Conservation (phyloP, 2,797 vertebrate genomes). For the Esox lucius region DNA sequence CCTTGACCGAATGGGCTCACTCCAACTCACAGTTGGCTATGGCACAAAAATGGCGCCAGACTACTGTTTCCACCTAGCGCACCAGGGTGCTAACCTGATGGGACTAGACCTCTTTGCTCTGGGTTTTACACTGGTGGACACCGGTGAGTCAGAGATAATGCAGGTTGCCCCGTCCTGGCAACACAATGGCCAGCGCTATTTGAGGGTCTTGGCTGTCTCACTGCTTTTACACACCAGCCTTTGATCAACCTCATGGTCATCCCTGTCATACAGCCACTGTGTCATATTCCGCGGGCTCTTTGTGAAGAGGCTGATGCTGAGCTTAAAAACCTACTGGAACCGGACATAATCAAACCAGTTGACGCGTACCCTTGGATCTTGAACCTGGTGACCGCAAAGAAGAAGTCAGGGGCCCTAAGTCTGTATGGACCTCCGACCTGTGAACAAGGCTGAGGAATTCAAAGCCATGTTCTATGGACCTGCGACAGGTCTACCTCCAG, state of each 20-base stretch:
- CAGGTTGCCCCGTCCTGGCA: constrained; percentile 14
- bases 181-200: constrained; percentile 16
- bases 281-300: constrained; percentile 2
- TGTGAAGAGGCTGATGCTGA: constrained; percentile 2
- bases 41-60: too few species aligned
- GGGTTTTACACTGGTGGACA: too few species aligned
- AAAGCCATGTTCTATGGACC: constrained; percentile 11
- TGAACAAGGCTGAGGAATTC: constrained; percentile 26
- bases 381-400: constrained; percentile 15
- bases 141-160: constrained; percentile 7
- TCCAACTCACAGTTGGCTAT: too few species aligned
- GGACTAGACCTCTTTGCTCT: too few species aligned
- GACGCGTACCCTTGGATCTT: constrained; percentile 18
- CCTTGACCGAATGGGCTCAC: too few species aligned
- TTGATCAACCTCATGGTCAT: neutral
- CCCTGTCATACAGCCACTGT: constrained; percentile 21
- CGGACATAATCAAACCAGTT: constrained; percentile 15
- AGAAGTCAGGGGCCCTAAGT: neutral
- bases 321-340: constrained; percentile 17
- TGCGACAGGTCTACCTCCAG: too few species aligned
- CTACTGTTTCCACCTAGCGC: too few species aligned
- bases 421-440: neutral
- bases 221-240: constrained; percentile 17
- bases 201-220: constrained; percentile 15
- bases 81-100: too few species aligned